Conservation (phyloP, 2,888 invertebrate species). For the Allacma fusca region DNA sequence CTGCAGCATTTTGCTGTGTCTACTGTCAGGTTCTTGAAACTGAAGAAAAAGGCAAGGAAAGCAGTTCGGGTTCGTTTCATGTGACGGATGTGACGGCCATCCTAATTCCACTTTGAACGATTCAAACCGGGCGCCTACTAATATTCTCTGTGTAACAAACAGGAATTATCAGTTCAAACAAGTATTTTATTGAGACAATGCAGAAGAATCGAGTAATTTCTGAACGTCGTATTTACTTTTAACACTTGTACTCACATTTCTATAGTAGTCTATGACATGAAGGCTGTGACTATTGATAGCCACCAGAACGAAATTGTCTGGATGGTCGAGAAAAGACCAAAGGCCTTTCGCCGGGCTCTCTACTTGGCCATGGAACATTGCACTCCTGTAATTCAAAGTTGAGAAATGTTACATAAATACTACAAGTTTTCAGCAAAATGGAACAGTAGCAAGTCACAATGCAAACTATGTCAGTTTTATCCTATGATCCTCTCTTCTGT, state of each 20-base stretch:
- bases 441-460: no score
- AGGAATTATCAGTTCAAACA: no score
- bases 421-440: no score
- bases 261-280: slow-evolving; percentile 61
- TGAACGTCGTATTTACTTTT: no score
- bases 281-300: slow-evolving; percentile 70
- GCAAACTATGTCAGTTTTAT: no score
- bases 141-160: slow-evolving; percentile 72
- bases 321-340: slow-evolving; percentile 83
- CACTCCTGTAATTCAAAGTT: slow-evolving; percentile 72
- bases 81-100: slow-evolving; percentile 83
- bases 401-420: no score
- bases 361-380: slow-evolving; percentile 94
- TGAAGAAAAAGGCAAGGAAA: slow-evolving; percentile 92
- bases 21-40: slow-evolving; percentile 82
- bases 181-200: no score
- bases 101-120: slow-evolving; percentile 94
- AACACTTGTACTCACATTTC: slow-evolving; percentile 54
- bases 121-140: slow-evolving; percentile 85
- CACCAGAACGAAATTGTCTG: slow-evolving; percentile 85
- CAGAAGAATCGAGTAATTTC: neutral
- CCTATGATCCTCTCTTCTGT: no score
- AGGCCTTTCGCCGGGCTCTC: slow-evolving; percentile 89
- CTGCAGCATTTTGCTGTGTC: slow-evolving; percentile 78
- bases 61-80: slow-evolving; percentile 81